A percentile compares a stretch with the other conserved stretches of the same genome.
These are phyloP conservation scores for Megaleporinus macrocephalus DNA, from an alignment of 2,113 vertebrate species.

Conservation along the genomic window DNA sequence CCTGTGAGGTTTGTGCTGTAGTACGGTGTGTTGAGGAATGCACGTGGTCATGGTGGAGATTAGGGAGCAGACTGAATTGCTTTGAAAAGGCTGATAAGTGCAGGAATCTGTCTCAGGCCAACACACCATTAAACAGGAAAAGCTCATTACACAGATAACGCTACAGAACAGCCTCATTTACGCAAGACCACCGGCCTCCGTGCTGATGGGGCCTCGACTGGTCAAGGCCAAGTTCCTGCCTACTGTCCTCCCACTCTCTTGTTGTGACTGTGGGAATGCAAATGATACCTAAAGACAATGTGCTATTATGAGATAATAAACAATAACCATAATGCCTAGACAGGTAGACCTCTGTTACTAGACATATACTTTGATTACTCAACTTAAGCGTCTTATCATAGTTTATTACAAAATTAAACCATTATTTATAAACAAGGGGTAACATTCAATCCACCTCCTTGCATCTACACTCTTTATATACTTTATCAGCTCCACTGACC, in stretches of 20 bases:
- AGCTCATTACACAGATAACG: constrained; percentile 64
- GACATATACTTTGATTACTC: too few species aligned
- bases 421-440: too few species aligned
- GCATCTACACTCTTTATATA: too few species aligned
- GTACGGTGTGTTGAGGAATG: constrained; percentile 32
- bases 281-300: background rate
- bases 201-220: background rate
- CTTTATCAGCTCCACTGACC: too few species aligned
- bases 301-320: background rate
- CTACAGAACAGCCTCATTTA: constrained; percentile 58
- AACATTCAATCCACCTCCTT: too few species aligned
- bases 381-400: too few species aligned
- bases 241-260: background rate
- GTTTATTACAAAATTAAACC: too few species aligned
- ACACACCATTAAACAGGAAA: constrained; percentile 76
- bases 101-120: constrained; percentile 53
- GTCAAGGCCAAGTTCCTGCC: background rate
- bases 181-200: constrained; percentile 36
- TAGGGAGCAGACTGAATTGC: constrained; percentile 46
- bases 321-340: too few species aligned
- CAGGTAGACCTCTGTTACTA: too few species aligned
- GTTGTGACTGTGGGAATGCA: background rate
- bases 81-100: constrained; percentile 52
- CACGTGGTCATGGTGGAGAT: constrained; percentile 37
- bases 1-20: background rate